Evolutionary conservation across 2,797 vertebrate species (phyloP), one percentile per base, ranked within the genome.

Genomic region (Melanotaenia trifasciata): DNA sequence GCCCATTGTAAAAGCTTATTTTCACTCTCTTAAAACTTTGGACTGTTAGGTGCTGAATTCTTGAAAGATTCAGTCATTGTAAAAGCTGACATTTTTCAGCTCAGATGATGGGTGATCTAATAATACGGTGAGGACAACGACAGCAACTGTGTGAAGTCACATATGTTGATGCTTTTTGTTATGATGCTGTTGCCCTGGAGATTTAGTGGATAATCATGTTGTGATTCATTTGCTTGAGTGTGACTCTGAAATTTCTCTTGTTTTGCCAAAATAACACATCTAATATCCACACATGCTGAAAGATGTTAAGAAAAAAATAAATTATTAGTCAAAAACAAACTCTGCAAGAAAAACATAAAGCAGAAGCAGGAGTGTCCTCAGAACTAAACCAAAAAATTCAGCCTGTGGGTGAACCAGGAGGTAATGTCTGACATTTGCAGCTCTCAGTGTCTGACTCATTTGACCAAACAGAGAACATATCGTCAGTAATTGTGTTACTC

Each of bases 401-500:
- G 40, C 20, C 63, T 7, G 35, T 5, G 13, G 38, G 40, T 65
- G 26, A 82, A 56, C 58, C 47, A 0, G n/a, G 35, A 45, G 20
- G 38, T 4, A 26, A 22, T 30, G 64, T 61, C 57, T 77, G 75
- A 71, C 70, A 33, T 50, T 43, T 64, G 36, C 64, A 68, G 68
- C 47, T 35, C 54, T 67, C 10, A 18, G 7, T 56, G 67, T 0
- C 3, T 57, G 38, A 82, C 35, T 80, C 74, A 75, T 5, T 51
- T 28, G 18, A 57, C 32, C 50, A 6, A 0, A 50, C 3, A 80
- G 69, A 61, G 56, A 73, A 59, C 62, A 80, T 71, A 9, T 80
- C 45, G 53, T 61, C 71, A 62, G 67, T 92, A 89, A 92, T 91
- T 81, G 74, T 65, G 87, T 93, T 90, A 90, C 64, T 72, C 67